phyloP scores from a whole-genome alignment of 1,140 invertebrate genomes.

The Drosophila melanogaster region Release_6_plus_ISO1_MT NT_037436.4:5388501-5389000 shows the following conservation, averaged over 20 bases:
- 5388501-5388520: neutral
- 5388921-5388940: constrained; percentile 48
- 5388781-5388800: constrained; percentile 58
- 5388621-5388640: constrained; percentile 42
- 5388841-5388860: constrained; percentile 7
- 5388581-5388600: constrained; percentile 38
- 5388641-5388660: constrained; percentile 22
- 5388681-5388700: neutral
- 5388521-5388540: constrained; percentile 27
- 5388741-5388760: constrained; percentile 62
- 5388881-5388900: constrained; percentile 1
- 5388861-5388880: neutral
- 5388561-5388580: constrained; percentile 19
- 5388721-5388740: constrained; percentile 28
- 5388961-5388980: constrained; percentile 28
- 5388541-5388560: constrained; percentile 43
- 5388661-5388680: constrained; percentile 2
- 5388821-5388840: constrained; percentile 25
- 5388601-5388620: constrained; percentile 37
- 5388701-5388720: constrained; percentile 17
- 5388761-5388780: constrained; percentile 63
- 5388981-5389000: constrained; percentile 26
- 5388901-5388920: constrained; percentile 47
- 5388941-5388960: constrained; percentile 32
- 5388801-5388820: constrained; percentile 40